Evolutionary conservation across 35 echinoderm and acorn worm species (phyloP), one percentile per base, ranked within the genome.

Genomic region (Ophioderma brevispina): DNA sequence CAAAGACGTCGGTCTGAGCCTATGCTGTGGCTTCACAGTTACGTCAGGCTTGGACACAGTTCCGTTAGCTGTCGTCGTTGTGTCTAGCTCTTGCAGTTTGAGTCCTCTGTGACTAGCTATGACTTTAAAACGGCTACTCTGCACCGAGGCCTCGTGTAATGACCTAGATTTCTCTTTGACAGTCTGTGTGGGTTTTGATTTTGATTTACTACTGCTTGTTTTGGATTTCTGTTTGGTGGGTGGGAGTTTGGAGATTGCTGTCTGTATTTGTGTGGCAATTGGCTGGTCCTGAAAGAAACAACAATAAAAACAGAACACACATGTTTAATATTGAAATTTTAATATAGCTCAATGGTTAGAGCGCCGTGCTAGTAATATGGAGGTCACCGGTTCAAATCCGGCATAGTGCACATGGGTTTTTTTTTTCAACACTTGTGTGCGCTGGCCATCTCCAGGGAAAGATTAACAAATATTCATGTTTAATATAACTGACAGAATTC

Each of bases 1-100:
- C n/a, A 70, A 70, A 8, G 59, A 70, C 4, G 59, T 70, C 4
- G 59, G 59, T 70, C 59, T 70, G 41, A 8, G 4, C 17, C 41
- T 46, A 17, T 46, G 41, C 4, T 25, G 15, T 25, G 59, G 59
- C 23, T 70, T 70, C 5, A 70, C 59, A 25, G 59, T 25, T 15
- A 70, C 59, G 28, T 70, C 59, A 13, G 59, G 59, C n/a, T 70
- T 70, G 28, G 59, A 30, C 3, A 30, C 17, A 3, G n/a, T 30
- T 4, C 17, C 28, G 4, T 30, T 30, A 13, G 15, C n/a, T 11
- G 21, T 46, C 15, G 39, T 49, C 55, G 31, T 34, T 52, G 83
- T 85, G 37, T 85, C 83, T 31, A 85, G 83, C 35, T 85, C 83
- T 19, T 59, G 52, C 37, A 85, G 55, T 52, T 85, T 59, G 31